Evolutionary conservation across 2,888 invertebrate species (phyloP), one percentile per base, ranked within the genome.

Genomic region (Danaus chrysippus): DNA sequence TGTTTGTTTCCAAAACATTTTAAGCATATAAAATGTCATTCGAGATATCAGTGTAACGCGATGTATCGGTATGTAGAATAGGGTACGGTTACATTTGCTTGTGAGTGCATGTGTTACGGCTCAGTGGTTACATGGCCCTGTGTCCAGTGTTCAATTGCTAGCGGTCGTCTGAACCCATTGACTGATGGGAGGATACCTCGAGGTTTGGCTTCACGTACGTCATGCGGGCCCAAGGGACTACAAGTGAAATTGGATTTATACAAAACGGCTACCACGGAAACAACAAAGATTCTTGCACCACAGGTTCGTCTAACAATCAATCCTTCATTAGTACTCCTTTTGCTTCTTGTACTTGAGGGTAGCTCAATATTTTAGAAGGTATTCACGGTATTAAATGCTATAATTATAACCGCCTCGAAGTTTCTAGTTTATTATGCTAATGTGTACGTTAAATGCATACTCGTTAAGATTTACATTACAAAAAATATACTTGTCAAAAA

Each of bases 241-340:
- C 79, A 87, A 86, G 84, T 73, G 76, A 70, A 71, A 72, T 67
- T 73, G 70, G 75, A 84, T 76, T 83, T 78, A 82, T 76, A 75
- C 89, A 90, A 85, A 74, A 90, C 90, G 90, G 90, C 89, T 79
- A 76, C 84, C 69, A 79, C 83, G 70, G 84, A 84, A 73, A 72
- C 84, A 72, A 80, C 78, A 68, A 74, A 83, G 78, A 83, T 79
- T 77, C 85, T 83, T 71, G 83, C 85, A 79, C 84, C 85, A 83
- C 86, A 88, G 88, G 87, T 88, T 81, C 68, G 79, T 76, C 34
- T 59, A 56, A 49, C 23, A 19, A n/a, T 34, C 55, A 11, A 10
- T 10, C 10, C 10, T 17, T 17, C 15, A 10, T 17, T 17, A 49
- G 10, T 10, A 17, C 10, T 49, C 15, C 17, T 49, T 49, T 15